Base-by-base conservation (phyloP, 2,113 vertebrate genomes). In the Anthoscopus minutus region DNA sequence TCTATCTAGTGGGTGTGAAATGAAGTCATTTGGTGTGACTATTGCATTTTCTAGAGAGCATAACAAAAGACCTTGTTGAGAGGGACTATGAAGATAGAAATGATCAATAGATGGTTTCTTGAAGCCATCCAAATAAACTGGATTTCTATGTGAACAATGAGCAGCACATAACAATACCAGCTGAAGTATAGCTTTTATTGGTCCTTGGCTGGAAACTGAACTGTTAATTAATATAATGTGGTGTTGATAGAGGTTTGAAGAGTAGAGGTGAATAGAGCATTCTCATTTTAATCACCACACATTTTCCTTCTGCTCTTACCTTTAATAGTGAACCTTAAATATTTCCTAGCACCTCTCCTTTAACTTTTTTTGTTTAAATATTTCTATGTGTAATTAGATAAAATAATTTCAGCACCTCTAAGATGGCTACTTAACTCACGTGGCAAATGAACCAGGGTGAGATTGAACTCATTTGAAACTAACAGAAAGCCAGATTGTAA, bases 1-100 rank as follows among this genome's bases (percentile, higher is more conserved):
- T 92, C 73, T 64, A 37, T 86, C 65, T 79, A 74, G 70, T 42
- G 70, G 51, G 77, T 91, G 84, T 74, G 93, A 96, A 94, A 95
- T 96, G 78, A 78, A 40, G 44, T 95, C 84, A 74, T 95, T 78
- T 86, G 19, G 16, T 89, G 73, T 38, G 51, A 81, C 42, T 35
- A 31, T 8, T 96, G 56, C 77, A 71, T 84, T 91, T 83, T 78
- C 42, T 92, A 40, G 87, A 83, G 18, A 88, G 28, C 38, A 20
- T 66, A 81, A 77, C 62, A 62, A 58, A 58, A 91, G n/a, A 25
- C 58, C 11, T 66, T 54, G 47, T 89, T 92, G 81, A 81, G 61
- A 74, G 15, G 7, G 60, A 54, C 44, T 71, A 9, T 54, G 45
- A 66, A 44, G n/a, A 25, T 14, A 65, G 18, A 58, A 88, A 62